These are phyloP conservation scores for Acipenser ruthenus DNA, from an alignment of 2,797 vertebrate genomes.

Conservation along the genomic window DNA sequence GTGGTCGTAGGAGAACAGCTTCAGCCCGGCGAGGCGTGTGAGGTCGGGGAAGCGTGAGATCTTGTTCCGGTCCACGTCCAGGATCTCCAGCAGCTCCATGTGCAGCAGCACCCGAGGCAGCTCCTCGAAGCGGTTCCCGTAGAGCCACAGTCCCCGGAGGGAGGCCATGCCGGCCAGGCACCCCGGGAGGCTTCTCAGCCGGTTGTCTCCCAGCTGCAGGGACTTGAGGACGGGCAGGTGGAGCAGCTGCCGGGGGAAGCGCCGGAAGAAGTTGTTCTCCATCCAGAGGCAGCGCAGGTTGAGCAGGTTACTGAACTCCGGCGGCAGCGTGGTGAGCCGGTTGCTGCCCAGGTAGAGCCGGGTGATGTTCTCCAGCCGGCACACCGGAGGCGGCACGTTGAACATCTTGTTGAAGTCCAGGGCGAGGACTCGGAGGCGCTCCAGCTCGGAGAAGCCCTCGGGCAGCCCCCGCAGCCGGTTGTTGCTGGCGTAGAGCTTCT, in stretches of 20 bases:
- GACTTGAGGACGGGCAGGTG: conserved; percentile 75
- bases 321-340: conserved; percentile 72
- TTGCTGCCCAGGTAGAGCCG: conserved; percentile 90
- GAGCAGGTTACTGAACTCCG: conserved; percentile 69
- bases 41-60: conserved; percentile 78
- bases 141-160: conserved; percentile 83
- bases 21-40: conserved; percentile 57
- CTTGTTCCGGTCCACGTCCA: conserved; percentile 86
- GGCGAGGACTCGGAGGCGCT: conserved; percentile 74
- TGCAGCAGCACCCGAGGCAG: conserved; percentile 76
- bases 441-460: conserved; percentile 61
- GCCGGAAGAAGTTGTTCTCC: conserved; percentile 82
- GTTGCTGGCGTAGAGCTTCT: conserved; percentile 82
- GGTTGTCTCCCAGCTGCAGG: conserved; percentile 87
- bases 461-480: conserved; percentile 77
- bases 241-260: conserved; percentile 75
- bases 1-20: conserved; percentile 88
- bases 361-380: conserved; percentile 74
- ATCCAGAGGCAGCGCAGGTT: conserved; percentile 89
- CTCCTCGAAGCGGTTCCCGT: conserved; percentile 81
- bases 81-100: conserved; percentile 75
- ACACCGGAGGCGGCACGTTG: conserved; percentile 75
- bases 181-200: conserved; percentile 68
- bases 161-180: conserved; percentile 70
- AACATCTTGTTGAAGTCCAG: conserved; percentile 88